Base-by-base conservation (phyloP, 1,140 invertebrate genomes). In the Drosophila sproati region DNA sequence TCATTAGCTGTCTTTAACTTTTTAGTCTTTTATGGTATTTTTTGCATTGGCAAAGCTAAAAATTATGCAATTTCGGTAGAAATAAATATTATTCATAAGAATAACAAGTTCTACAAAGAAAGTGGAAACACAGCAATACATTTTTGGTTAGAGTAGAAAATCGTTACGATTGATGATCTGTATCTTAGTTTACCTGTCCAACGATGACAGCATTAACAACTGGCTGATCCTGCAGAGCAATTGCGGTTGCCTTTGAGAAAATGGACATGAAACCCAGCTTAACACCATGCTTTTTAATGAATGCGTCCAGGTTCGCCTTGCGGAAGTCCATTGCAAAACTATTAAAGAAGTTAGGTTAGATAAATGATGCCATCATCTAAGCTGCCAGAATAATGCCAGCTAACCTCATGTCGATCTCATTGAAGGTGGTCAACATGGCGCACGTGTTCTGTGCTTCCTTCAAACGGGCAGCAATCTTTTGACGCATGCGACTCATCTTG, bases 241-340 rank as follows among this genome's bases (percentile, higher is more conserved):
- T 98, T 0, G 98, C 97, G 34, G 97, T 94, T 0, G 99, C 99
- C 92, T 97, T 98, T 0, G 99, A 96, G 92, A 99, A 99, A 20
- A 98, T 97, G 5, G 98, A 99, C 99, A 99, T 99, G 77, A 99
- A 98, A 59, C 99, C 99, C 8, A 99, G 93, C 92, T 99, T 99
- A 5, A 99, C 94, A 4, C 96, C 96, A 83, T 98, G 97, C 85
- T 98, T 98, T 93, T 99, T 99, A n/a, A 94, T 93, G 92, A 99
- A 99, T 7, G 94, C 94, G 4, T 98, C 98, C 77, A 97, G 95
- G 91, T 98, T 94, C 43, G 94, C 93, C 94, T 98, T 99, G 63
- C 99, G 95, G 95, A 99, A 97, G 62, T 98, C 97, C 94, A 99
- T 99, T 5, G 99, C 96, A 92, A 96, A 95, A 77, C 98, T 98